Conservation (phyloP, 2,888 invertebrate species). For the Mesorhabditis sp. region DNA sequence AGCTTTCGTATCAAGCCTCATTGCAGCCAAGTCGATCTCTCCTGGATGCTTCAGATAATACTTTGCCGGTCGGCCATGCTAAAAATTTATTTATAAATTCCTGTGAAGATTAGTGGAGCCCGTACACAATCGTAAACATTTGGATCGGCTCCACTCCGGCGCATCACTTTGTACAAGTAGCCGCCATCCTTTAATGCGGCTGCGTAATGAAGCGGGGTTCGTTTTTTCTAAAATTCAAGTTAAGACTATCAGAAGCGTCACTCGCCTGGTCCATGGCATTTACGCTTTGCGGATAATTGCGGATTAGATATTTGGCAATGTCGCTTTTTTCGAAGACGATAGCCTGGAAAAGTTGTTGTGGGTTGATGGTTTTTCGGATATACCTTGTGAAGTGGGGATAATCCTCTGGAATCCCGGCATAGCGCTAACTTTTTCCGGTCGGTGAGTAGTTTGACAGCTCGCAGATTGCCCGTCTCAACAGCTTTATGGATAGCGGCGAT, state of each 20-base stretch:
- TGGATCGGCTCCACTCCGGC: constrained; percentile 69
- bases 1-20: constrained; percentile 55
- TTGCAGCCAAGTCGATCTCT: constrained; percentile 57
- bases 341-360: constrained; percentile 32
- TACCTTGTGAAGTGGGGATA: constrained; percentile 53
- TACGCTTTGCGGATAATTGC: constrained; percentile 59
- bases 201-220: constrained; percentile 71
- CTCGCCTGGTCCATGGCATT: constrained; percentile 59
- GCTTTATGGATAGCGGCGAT: constrained; percentile 60
- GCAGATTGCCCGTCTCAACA: constrained; percentile 61
- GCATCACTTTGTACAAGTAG: constrained; percentile 67
- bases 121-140: constrained; percentile 65
- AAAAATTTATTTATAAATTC: constrained; percentile 13
- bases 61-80: constrained; percentile 60
- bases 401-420: constrained; percentile 58
- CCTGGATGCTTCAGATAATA: constrained; percentile 59
- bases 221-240: constrained; percentile 65
- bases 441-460: constrained; percentile 60
- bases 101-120: constrained; percentile 8
- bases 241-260: not conserved
- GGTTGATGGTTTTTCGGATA: not conserved
- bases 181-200: constrained; percentile 67
- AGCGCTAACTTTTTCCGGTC: constrained; percentile 63
- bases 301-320: constrained; percentile 72
- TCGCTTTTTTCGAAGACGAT: constrained; percentile 73